A percentile compares a stretch with the other conserved stretches of the same genome.
These are phyloP conservation scores for Hormiphora californensis DNA, from an alignment of 37 sponge, comb jelly and placozoan genomes.

Conservation along the genomic window DNA sequence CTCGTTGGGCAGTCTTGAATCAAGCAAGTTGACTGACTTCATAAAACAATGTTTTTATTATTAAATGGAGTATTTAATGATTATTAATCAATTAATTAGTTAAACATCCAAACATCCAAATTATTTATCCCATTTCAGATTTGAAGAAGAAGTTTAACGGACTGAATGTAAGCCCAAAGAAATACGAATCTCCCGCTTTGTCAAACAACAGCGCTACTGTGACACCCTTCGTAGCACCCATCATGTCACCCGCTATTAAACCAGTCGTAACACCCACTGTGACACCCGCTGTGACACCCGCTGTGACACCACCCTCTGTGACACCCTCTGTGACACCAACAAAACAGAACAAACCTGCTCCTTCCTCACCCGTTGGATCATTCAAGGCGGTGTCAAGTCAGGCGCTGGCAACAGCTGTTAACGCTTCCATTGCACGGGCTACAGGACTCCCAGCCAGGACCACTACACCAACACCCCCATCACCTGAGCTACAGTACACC, in stretches of 20 bases:
- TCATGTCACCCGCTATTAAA: neutral
- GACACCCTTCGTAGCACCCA: neutral
- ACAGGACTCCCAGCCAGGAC: no score
- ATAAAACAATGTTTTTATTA: no score
- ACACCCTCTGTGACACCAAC: neutral
- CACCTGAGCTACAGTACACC: no score
- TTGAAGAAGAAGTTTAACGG: slow-evolving; percentile 42
- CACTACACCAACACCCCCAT: no score
- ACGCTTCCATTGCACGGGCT: no score
- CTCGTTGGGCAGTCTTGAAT: no score
- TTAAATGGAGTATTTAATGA: no score
- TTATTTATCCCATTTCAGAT: slow-evolving; percentile 43
- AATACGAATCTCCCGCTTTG: neutral
- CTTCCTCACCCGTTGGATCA: neutral
- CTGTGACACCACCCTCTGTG: neutral
- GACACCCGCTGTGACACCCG: neutral
- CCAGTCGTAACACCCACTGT: neutral
- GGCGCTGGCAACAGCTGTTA: no score
- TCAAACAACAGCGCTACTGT: neutral
- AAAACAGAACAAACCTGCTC: neutral
- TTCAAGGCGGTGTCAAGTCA: neutral
- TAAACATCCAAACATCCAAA: no score
- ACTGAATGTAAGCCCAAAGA: slow-evolving; percentile 1
- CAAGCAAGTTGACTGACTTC: no score
- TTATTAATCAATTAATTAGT: no score